Percentiles rank a stretch among this genome's conserved stretches.
Conservation (phyloP, 2,888 invertebrate species). For the Rhabditoides inermis region DNA sequence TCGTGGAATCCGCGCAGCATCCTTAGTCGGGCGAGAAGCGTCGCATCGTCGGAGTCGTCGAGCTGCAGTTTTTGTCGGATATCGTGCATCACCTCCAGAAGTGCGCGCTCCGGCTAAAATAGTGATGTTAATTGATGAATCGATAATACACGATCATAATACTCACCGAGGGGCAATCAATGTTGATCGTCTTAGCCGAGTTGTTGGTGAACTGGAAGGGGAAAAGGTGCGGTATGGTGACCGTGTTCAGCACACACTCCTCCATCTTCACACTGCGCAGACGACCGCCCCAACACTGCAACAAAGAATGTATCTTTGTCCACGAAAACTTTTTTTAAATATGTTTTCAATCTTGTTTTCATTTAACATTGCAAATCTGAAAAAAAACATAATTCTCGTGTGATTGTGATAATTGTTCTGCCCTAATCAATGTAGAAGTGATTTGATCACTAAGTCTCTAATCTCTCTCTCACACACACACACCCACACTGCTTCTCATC, state of each 20-base stretch:
- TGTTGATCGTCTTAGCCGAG: constrained; percentile 10
- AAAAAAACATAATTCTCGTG: too few species aligned
- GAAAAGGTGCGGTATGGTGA: constrained; percentile 18
- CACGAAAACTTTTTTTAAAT: too few species aligned
- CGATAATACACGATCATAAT: not conserved
- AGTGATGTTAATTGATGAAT: not conserved
- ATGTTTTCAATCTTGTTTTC: too few species aligned
- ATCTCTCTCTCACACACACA: too few species aligned
- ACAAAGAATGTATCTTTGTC: too few species aligned
- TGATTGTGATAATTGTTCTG: not conserved
- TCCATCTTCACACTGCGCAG: constrained; percentile 32
- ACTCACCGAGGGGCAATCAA: constrained; percentile 15
- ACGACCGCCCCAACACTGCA: constrained; percentile 38
- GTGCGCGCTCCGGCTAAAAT: too few species aligned
- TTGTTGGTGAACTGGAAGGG: constrained; percentile 24
- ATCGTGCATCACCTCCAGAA: not conserved
- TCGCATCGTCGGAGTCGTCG: constrained; percentile 5
- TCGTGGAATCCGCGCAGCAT: constrained; percentile 73
- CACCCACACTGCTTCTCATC: too few species aligned
- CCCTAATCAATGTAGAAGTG: not conserved
- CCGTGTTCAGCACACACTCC: constrained; percentile 20
- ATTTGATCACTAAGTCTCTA: too few species aligned
- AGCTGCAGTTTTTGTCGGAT: not conserved
- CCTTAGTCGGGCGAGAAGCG: constrained; percentile 65
- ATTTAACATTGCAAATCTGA: too few species aligned